Evolutionary conservation across 2,888 invertebrate species (phyloP).

Genomic region (Sussaba pulchella): DNA sequence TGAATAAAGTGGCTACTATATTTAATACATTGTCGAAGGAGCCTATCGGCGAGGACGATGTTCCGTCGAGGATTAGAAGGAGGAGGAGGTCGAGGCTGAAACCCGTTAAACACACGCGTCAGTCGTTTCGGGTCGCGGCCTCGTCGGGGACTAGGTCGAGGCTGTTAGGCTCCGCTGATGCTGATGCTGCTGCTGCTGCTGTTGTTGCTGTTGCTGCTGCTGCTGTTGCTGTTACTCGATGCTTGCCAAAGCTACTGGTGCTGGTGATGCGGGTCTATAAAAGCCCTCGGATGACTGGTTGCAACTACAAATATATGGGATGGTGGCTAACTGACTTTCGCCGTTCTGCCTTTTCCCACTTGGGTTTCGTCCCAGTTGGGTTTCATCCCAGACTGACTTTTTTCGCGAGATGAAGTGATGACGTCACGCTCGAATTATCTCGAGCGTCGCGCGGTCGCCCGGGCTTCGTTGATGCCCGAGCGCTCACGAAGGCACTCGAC

Average conservation of each 20-base stretch:
- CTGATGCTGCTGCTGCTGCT: constrained; percentile 21
- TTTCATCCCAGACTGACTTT: no score
- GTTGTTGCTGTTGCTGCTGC: constrained; percentile 30
- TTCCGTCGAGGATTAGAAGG: constrained; percentile 38
- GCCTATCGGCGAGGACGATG: constrained; percentile 22
- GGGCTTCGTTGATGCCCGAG: no score
- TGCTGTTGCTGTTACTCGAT: constrained; percentile 5
- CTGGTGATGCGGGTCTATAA: constrained; percentile 53
- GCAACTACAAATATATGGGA: constrained; percentile 38
- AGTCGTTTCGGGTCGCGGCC: constrained; percentile 75
- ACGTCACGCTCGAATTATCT: no score
- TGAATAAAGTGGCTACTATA: constrained; percentile 5
- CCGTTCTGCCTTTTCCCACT: no score
- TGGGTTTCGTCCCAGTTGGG: no score
- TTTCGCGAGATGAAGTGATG: no score
- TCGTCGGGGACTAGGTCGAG: constrained; percentile 79
- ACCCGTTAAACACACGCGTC: constrained; percentile 61
- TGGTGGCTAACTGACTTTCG: no score
- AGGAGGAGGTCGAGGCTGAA: constrained; percentile 68
- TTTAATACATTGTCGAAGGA: constrained; percentile 9
- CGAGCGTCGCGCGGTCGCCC: no score
- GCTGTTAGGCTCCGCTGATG: constrained; percentile 64
- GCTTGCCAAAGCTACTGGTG: neutral
- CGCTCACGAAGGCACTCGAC: no score
- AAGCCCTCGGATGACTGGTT: constrained; percentile 49